Base-by-base conservation (phyloP, 2,797 vertebrate species). In the Gastrophryne carolinensis region DNA sequence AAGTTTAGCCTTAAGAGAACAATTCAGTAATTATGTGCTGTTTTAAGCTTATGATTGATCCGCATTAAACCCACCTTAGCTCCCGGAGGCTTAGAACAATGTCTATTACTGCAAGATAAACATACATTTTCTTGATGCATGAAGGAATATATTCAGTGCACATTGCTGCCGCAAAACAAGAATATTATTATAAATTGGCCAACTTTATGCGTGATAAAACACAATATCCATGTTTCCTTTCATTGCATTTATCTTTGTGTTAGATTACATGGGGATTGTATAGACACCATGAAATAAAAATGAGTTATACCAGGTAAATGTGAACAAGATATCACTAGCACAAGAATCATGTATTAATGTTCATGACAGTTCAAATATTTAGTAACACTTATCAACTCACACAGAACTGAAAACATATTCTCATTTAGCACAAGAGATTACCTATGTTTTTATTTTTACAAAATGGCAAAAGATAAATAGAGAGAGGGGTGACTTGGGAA, bases 31-130 rank as follows among this genome's bases (percentile, higher is more conserved):
- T 68, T 54, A 56, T 41, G 50, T 68, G 21, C 65, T 56, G 50
- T 35, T 29, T 54, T 68, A 68, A 68, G 50, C 32, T 41, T 27
- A 35, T 21, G 23, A 68, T 68, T 68, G 65, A 68, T 68, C 65
- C 50, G 27, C 49, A 68, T 35, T 54, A 54, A 68, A 37, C 34
- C 50, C 23, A 19, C 50, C 24, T 39, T 68, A 54, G 65, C 34
- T 41, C 56, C 49, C 19, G 50, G 23, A 56, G 32, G 23, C 65
- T 56, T 50, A 39, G 12, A 67, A 23, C 50, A 54, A 39, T 39
- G 50, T 39, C 50, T 54, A 27, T 68, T 68, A 68, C 56, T 54
- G 32, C 39, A 68, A 24, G 23, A 54, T 68, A 68, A 68, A 41
- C 65, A 68, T 68, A 56, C 34, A 56, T 41, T 68, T 49, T 67